Percentiles rank a stretch among this genome's conserved stretches.
These are phyloP conservation scores for Capitella teleta DNA, from an alignment of 1,140 invertebrate genomes.

Conservation along the genomic window DNA sequence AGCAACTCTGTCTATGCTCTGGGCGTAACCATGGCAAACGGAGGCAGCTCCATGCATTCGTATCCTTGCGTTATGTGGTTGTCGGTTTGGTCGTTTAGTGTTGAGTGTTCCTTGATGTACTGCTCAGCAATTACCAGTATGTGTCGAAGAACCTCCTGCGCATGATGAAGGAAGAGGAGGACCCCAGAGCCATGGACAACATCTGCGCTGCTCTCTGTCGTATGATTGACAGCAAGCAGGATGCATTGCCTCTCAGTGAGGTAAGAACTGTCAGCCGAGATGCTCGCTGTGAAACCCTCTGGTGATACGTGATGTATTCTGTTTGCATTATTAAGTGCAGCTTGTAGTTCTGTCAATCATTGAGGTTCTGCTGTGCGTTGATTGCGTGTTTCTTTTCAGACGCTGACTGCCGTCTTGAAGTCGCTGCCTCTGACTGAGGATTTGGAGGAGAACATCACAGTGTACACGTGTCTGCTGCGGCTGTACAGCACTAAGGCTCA, in stretches of 20 bases:
- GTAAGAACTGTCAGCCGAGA: conserved; percentile 1
- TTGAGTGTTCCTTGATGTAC: background rate
- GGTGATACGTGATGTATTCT: background rate
- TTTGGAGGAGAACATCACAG: conserved; percentile 59
- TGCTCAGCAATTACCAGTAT: conserved; percentile 48
- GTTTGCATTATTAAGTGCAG: background rate
- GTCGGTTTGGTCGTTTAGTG: background rate
- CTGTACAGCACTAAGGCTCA: conserved; percentile 37
- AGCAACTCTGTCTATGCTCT: conserved; percentile 67
- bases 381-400: conserved; percentile 37
- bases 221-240: conserved; percentile 45
- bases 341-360: background rate
- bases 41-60: conserved; percentile 49
- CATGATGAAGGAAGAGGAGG: conserved; percentile 52
- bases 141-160: conserved; percentile 56
- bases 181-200: conserved; percentile 58
- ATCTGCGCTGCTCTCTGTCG: conserved; percentile 65
- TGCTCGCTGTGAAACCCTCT: background rate
- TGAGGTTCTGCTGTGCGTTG: background rate
- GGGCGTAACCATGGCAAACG: conserved; percentile 56
- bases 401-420: conserved; percentile 59
- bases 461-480: conserved; percentile 54
- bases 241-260: background rate
- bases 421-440: conserved; percentile 64
- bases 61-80: conserved; percentile 40